Percentiles rank a stretch among this genome's conserved stretches.
phyloP scores from a whole-genome alignment of 2,888 invertebrate species.

The Brassicogethes aeneus region DNA sequence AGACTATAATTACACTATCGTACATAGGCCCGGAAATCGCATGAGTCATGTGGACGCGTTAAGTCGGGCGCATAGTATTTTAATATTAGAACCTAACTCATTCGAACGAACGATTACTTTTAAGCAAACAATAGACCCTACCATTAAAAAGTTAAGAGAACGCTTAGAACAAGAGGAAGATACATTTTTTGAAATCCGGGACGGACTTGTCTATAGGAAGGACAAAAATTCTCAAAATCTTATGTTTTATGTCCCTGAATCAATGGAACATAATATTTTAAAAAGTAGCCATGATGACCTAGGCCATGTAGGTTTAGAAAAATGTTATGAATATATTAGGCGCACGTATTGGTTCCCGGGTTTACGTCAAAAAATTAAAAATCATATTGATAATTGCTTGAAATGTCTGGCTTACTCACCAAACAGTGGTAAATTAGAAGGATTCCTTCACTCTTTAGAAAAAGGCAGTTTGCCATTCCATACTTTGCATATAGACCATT shows the following conservation, averaged over 20 bases:
- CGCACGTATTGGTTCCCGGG: too few relatives aligned
- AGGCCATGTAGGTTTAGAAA: too few relatives aligned
- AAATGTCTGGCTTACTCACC: too few relatives aligned
- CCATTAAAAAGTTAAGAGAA: not conserved
- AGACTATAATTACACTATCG: not conserved
- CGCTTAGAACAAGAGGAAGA: not conserved
- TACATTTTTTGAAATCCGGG: not conserved
- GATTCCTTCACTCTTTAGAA: too few relatives aligned
- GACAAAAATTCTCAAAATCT: not conserved
- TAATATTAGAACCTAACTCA: constrained; percentile 1
- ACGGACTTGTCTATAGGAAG: not conserved
- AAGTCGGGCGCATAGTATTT: constrained; percentile 3
- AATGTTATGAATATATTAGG: too few relatives aligned
- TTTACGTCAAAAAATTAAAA: too few relatives aligned
- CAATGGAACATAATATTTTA: too few relatives aligned
- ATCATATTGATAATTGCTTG: too few relatives aligned
- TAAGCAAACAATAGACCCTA: not conserved
- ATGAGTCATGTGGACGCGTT: constrained; percentile 2
- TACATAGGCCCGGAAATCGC: not conserved
- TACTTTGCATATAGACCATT: too few relatives aligned
- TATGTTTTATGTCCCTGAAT: constrained; percentile 1
- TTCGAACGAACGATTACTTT: constrained; percentile 1
- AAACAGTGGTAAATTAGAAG: too few relatives aligned
- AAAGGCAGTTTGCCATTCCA: too few relatives aligned
- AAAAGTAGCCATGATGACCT: too few relatives aligned